These are phyloP conservation scores for Gila orcuttii DNA, from an alignment of 2,113 vertebrate genomes.

Conservation along the genomic window DNA sequence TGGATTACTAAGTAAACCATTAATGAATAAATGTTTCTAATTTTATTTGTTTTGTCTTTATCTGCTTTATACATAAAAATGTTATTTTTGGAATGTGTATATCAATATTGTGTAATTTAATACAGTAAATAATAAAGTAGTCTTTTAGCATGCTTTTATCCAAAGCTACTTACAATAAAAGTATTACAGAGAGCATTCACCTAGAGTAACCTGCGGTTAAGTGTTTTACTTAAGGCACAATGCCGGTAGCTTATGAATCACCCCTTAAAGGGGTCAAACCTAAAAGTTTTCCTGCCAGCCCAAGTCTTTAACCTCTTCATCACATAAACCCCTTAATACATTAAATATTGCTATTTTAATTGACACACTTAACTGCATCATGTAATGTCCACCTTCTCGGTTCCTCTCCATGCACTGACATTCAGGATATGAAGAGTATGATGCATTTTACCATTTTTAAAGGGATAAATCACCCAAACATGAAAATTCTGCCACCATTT, in stretches of 20 bases:
- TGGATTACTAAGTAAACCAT: not conserved
- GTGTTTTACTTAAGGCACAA: conserved; percentile 1
- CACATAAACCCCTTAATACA: not conserved
- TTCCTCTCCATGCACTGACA: not conserved
- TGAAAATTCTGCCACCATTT: not conserved
- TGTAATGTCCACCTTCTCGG: not conserved
- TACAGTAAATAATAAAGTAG: not conserved
- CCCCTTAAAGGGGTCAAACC: not conserved
- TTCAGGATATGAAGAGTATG: not conserved
- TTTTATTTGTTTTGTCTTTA: not conserved
- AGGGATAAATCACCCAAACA: not conserved
- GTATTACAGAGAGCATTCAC: not conserved
- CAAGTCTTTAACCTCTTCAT: not conserved
- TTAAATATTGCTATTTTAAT: conserved; percentile 11
- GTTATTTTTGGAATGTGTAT: not conserved
- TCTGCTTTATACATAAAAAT: not conserved
- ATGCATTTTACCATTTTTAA: not conserved
- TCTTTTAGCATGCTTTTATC: not conserved
- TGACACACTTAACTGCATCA: not conserved
- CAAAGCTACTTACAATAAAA: not conserved
- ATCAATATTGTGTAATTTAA: not conserved
- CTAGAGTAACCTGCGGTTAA: not conserved
- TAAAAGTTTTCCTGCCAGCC: not conserved
- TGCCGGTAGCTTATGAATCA: not conserved
- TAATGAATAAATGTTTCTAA: not conserved